Evolutionary conservation across 2,113 vertebrate genomes (phyloP), one percentile per base, ranked within the genome.

Genomic region (Bubo bubo): DNA sequence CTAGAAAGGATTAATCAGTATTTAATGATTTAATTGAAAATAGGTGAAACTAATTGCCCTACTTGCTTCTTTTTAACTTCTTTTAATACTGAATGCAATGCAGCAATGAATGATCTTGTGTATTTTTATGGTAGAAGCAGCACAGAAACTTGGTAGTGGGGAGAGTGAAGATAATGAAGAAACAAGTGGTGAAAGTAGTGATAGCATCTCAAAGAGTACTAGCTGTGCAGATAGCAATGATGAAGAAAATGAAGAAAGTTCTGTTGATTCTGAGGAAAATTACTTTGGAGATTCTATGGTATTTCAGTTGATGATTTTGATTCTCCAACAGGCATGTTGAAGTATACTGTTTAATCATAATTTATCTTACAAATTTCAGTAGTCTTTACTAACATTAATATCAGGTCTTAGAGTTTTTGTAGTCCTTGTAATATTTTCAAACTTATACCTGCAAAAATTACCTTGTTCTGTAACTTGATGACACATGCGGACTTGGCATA

Each of bases 121-220:
- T 91, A 76, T 98, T 96, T 98, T 98, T 97, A 12, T 89, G 59
- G 49, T 76, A 98, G 96, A 98, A 87, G 85, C 39, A 85, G 27
- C 56, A 39, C 70, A 86, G 70, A 73, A 73, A 70, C 26, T 35
- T 35, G 56, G 62, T 23, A 74, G 88, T n/a, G 60, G 35, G 9
- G 74, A 88, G 14, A 95, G 95, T 14, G 91, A 98, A 17, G 93
- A 89, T 34, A 94, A 90, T 26, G 75, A 62, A 47, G 93, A 98
- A 39, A 89, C 59, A 47, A 96, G 86, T 21, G 91, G 92, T 19
- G 34, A 80, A 30, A 97, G 95, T 41, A 95, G 74, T 5, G 86
- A 95, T 16, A 97, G 84, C 11, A 96, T 93, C 50, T 95, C 75
- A 15, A 88, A 86, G 35, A 64, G 28, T 55, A 53, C 63, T 72